A percentile compares a stretch with the other conserved stretches of the same genome.
phyloP scores from a whole-genome alignment of 2,888 invertebrate species.

The Drosophila colorata region DNA sequence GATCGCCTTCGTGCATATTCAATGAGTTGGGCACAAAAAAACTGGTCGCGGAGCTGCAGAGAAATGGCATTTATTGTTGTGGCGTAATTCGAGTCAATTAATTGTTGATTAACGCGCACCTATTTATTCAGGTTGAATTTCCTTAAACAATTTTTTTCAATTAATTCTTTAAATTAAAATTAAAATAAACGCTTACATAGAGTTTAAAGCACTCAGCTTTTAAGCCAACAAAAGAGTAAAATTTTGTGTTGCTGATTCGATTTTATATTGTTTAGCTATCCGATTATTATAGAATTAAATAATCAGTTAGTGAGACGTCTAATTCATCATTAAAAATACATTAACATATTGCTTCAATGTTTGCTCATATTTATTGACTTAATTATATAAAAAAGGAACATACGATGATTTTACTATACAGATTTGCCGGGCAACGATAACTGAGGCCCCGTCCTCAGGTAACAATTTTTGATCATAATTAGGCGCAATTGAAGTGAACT shows the following conservation, averaged over 20 bases:
- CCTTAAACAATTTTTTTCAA: slow-evolving; percentile 13
- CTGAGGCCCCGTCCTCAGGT: background rate
- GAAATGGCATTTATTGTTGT: slow-evolving; percentile 15
- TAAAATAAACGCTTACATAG: background rate
- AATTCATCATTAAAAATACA: background rate
- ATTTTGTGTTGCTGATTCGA: no score
- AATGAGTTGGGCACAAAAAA: slow-evolving; percentile 19
- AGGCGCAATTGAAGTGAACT: background rate
- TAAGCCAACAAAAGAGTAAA: background rate
- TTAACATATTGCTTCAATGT: no score
- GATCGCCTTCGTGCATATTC: slow-evolving; percentile 29
- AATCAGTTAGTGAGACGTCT: background rate
- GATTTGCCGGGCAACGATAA: background rate
- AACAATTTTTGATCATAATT: slow-evolving; percentile 14
- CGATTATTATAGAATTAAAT: no score
- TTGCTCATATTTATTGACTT: background rate
- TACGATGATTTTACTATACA: background rate
- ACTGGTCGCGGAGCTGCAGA: slow-evolving; percentile 4
- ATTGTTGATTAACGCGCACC: slow-evolving; percentile 30
- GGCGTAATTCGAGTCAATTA: slow-evolving; percentile 19
- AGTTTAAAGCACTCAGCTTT: background rate
- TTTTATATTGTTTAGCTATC: no score
- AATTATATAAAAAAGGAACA: slow-evolving; percentile 6
- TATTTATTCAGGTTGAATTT: slow-evolving; percentile 9
- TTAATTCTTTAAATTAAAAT: slow-evolving; percentile 23